Evolutionary conservation across 1,140 invertebrate genomes (phyloP), one percentile per base, ranked within the genome.

Genomic region (Drosophila jambulina): DNA sequence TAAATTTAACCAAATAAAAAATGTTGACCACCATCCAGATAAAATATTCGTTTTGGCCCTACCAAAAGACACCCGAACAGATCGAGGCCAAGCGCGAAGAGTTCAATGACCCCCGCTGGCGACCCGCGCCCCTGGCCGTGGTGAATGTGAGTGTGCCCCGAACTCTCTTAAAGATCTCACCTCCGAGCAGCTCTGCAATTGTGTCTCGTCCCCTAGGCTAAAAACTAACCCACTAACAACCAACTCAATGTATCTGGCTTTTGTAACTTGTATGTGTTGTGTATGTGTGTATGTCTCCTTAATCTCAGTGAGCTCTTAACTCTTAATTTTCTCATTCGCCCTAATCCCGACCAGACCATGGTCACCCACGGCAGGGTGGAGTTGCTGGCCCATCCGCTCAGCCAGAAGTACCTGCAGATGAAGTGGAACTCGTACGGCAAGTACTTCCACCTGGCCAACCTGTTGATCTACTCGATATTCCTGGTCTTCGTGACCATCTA

Each of bases 381-480:
- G 88, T 93, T 97, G 12, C 91, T 97, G 38, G 96, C 96, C 36
- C 97, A 97, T 94, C 96, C 96, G 2, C 91, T 97, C 4, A 97
- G 96, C 75, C 96, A 97, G 87, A 97, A 97, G 93, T 97, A 97
- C 92, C 92, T 97, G 32, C 96, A 97, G 93, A 97, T 97, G 96
- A 97, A 97, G 93, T 97, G 97, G 97, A 96, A 97, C 90, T 96
- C 96, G 0, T 97, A 97, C 90, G 97, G 97, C 60, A 97, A 97
- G 94, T 97, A 97, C 86, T 96, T 97, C 88, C 96, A 97, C 83
- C 80, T 97, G 21, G 94, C 95, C 2, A 96, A 97, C 92, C 93
- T 97, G 8, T 88, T 97, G 5, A 94, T 97, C 56, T 97, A 97
- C 91, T 95, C 95, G 53, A 94, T 97, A 56, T 97, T 96, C 88